Conservation (phyloP, 2,797 vertebrate species). For the Anabacerthia variegaticeps region DNA sequence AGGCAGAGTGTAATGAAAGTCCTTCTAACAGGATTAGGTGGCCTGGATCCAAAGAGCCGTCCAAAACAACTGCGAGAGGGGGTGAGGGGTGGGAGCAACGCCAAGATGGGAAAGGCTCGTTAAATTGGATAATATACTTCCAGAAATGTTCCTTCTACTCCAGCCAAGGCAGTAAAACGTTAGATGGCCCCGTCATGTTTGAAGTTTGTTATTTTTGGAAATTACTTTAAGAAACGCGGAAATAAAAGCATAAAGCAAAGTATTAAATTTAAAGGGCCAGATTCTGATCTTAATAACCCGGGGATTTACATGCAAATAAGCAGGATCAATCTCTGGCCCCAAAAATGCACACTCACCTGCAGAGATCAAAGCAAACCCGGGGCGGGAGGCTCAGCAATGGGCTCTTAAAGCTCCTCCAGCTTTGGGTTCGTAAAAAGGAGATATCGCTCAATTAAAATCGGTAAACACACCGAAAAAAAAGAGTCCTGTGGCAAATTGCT, state of each 20-base stretch:
- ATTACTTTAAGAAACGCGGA: constrained; percentile 59
- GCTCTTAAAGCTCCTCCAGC: background rate
- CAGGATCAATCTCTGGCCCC: constrained; percentile 34
- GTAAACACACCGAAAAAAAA: background rate
- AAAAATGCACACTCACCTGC: constrained; percentile 12
- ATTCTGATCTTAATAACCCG: constrained; percentile 50
- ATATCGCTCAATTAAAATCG: background rate
- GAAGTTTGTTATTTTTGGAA: constrained; percentile 67
- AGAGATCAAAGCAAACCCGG: constrained; percentile 17
- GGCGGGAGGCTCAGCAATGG: background rate
- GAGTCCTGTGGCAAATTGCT: constrained; percentile 36
- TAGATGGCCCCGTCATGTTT: constrained; percentile 52
- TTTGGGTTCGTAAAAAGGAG: constrained; percentile 12
- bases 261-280: constrained; percentile 65
- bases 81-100: constrained; percentile 31
- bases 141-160: constrained; percentile 54
- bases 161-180: constrained; percentile 64
- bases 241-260: constrained; percentile 57
- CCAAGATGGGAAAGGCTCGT: constrained; percentile 46
- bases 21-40: constrained; percentile 66
- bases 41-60: constrained; percentile 25
- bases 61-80: constrained; percentile 31
- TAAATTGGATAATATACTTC: constrained; percentile 63
- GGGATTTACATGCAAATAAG: constrained; percentile 53
- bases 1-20: constrained; percentile 46